Base-by-base conservation (phyloP, 1,140 invertebrate genomes). In the Drosophila grimshawi region DNA sequence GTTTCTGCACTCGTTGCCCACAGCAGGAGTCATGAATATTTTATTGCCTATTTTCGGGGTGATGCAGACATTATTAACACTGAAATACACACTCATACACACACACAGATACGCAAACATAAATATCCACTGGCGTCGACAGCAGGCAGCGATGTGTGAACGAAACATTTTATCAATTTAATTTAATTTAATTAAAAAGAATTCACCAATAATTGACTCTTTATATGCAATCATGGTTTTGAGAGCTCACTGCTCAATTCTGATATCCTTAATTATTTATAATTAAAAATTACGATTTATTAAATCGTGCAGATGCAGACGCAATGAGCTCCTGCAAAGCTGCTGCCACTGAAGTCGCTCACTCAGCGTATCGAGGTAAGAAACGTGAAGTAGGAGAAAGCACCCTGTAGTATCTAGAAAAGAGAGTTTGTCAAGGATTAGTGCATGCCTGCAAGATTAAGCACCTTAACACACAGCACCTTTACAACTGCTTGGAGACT, bases 141-240 rank as follows among this genome's bases (percentile, higher is more conserved):
- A 72, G 74, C 66, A 61, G 48, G 7, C 80, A 79, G 61, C 81
- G 76, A 80, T 74, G 80, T 70, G 83, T 79, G 55, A 70, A 78
- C 65, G 59, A 65, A 56, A 48, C 71, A 64, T 76, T 82, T 82
- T 74, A 88, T 88, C 79, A 82, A 82, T 86, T 74, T 74, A 62
- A 86, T 86, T 77, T 74, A 62, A 86, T 86, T 86, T 83, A 88
- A 86, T 88, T 88, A 80, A 88, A 86, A 80, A 77, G 80, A 83
- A 80, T 86, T 88, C 52, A 75, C 59, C 83, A 83, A 75, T 86
- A 86, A 86, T 86, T 83, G 83, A 82, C 80, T 88, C 83, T 88
- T 88, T 80, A 86, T 88, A 88, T 74, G 77, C 83, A 88, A 83
- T 88, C 83, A 86, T 88, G 83, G 83, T 76, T 76, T 68, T 70